Evolutionary conservation across 2,888 invertebrate species (phyloP).

Genomic region (Herminia tarsipennalis): DNA sequence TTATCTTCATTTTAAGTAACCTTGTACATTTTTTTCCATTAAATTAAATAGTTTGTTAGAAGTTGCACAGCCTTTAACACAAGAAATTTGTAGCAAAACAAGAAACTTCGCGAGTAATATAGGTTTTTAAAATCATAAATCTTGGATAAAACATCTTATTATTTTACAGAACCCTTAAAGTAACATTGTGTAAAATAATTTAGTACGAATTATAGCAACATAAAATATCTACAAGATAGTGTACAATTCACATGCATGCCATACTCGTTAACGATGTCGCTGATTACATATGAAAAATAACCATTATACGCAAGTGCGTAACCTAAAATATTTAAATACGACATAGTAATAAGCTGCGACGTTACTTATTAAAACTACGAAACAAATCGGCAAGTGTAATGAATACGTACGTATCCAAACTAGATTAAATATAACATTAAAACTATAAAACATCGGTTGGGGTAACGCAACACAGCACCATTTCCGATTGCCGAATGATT

Average conservation of each 20-base stretch:
- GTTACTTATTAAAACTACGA: slow-evolving; percentile 14
- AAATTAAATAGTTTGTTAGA: slow-evolving; percentile 36
- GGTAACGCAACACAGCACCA: slow-evolving; percentile 1
- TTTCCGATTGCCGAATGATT: too few species aligned
- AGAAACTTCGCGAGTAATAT: slow-evolving; percentile 9
- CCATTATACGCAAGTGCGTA: too few species aligned
- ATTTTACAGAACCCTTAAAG: background rate
- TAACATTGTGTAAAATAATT: slow-evolving; percentile 1
- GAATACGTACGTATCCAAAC: slow-evolving; percentile 15
- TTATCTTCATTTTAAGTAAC: slow-evolving; percentile 10
- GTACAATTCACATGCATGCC: too few species aligned
- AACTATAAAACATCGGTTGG: background rate
- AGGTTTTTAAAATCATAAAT: slow-evolving; percentile 15
- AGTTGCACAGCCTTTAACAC: slow-evolving; percentile 49
- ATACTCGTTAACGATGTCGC: too few species aligned
- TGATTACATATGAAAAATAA: too few species aligned
- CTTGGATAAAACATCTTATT: slow-evolving; percentile 3
- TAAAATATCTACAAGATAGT: background rate
- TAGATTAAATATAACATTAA: slow-evolving; percentile 14
- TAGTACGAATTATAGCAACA: background rate
- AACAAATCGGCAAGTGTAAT: slow-evolving; percentile 30
- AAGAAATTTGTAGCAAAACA: slow-evolving; percentile 23
- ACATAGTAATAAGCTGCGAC: slow-evolving; percentile 19
- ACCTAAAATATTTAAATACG: background rate
- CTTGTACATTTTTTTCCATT: slow-evolving; percentile 24